Base-by-base conservation (phyloP, 2,113 vertebrate species). In the Toxotes chatareus region DNA sequence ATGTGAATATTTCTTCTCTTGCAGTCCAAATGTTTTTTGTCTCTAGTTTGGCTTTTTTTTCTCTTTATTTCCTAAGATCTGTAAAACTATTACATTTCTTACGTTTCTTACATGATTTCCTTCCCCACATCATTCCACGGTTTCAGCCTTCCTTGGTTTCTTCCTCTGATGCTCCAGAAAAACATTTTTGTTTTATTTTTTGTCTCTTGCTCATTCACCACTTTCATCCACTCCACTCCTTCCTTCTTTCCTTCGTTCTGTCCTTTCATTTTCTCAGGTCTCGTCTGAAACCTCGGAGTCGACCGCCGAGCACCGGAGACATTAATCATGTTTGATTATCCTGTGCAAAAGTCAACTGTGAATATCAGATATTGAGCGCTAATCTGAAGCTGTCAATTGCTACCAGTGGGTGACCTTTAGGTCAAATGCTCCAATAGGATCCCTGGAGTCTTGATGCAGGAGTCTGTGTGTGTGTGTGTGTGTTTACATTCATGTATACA, bases 321-420 rank as follows among this genome's bases (percentile, higher is more conserved):
- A 79, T 87, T 76, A 80, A 88, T 91, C 86, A 82, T 17, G 71
- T 85, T 84, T 91, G 89, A 91, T 91, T 84, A 80, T 79, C 73
- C 84, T 4, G 47, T 60, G 83, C 82, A 82, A 85, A 88, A 89
- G 87, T 82, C 87, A 83, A 76, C 80, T 80, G 73, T 83, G 72
- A 87, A 86, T 76, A 90, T 91, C 86, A 71, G 73, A 73, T 82
- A 86, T 79, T 56, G 86, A 89, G 68, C 12, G 12, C 55, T 72
- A 79, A 86, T 91, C 76, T 73, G 32, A 79, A 74, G 66, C 51
- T 73, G 81, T 85, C 86, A 21, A 76, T 11, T 81, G 75, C 78
- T 64, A 55, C 72, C 72, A 71, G 72, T 4, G 9, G 34, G 55
- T 73, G 90, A 91, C 88, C 87, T 92, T 92, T 87, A 75, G 84